Evolutionary conservation across 2,797 vertebrate species (phyloP).

Genomic region (Uromys caudimaculatus): DNA sequence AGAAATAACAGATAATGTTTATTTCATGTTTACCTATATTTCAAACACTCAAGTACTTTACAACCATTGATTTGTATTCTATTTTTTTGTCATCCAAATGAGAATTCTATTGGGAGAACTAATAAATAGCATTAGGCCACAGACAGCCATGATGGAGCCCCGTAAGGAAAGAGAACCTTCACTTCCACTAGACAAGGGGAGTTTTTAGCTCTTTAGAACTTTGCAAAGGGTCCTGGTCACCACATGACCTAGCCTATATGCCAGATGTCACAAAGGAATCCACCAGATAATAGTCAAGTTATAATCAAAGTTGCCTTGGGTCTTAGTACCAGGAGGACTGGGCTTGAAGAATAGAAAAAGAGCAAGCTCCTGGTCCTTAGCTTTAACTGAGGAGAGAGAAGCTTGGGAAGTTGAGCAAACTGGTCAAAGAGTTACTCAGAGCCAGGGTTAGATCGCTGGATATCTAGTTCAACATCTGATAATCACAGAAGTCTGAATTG

Average conservation of each 20-base stretch:
- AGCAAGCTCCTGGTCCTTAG: background rate
- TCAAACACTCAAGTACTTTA: background rate
- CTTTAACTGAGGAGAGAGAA: background rate
- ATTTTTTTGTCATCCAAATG: background rate
- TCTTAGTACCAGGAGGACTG: background rate
- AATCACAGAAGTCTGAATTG: background rate
- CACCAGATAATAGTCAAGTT: background rate
- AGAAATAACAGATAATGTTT: constrained; percentile 3
- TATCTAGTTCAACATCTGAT: background rate
- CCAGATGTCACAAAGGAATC: background rate
- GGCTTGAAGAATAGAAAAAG: background rate
- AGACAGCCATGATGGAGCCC: background rate
- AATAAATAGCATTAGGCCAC: background rate
- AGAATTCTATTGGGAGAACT: background rate
- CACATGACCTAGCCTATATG: background rate
- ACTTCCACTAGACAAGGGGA: background rate
- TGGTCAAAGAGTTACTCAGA: background rate
- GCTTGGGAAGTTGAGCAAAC: background rate
- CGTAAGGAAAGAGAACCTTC: background rate
- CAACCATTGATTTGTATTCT: background rate
- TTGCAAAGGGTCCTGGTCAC: background rate
- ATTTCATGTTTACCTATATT: background rate
- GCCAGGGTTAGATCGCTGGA: background rate
- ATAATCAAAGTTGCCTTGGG: background rate
- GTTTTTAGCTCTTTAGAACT: background rate